Evolutionary conservation across 2,888 invertebrate species (phyloP).

Genomic region (Chymomyza amoena): DNA sequence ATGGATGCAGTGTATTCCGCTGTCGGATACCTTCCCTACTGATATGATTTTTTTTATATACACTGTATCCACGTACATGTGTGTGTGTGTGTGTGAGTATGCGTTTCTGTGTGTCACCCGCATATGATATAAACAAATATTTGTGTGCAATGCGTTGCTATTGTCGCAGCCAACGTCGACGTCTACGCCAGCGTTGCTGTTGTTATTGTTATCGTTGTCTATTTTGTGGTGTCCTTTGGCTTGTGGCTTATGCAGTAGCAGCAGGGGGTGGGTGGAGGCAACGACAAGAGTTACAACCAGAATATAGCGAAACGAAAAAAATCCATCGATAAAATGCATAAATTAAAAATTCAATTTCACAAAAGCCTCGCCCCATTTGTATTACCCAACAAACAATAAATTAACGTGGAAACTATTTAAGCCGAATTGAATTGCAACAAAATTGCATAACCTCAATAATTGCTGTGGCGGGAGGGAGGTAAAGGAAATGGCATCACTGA

Average conservation of each 20-base stretch:
- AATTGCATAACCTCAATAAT: neutral
- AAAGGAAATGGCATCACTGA: neutral
- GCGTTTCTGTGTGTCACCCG: conserved; percentile 30
- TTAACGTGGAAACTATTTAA: neutral
- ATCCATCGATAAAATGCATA: conserved; percentile 41
- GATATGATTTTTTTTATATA: too few relatives aligned
- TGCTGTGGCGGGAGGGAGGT: neutral
- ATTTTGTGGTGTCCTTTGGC: conserved; percentile 12
- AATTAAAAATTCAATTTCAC: conserved; percentile 54
- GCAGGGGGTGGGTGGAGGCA: neutral
- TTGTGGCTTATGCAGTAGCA: conserved; percentile 14
- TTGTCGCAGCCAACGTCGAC: conserved; percentile 22
- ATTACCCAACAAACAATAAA: neutral
- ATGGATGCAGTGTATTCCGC: conserved; percentile 13
- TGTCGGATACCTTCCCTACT: neutral
- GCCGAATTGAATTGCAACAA: neutral
- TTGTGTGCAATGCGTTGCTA: conserved; percentile 52
- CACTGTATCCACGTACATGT: too few relatives aligned
- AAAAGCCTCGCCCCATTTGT: conserved; percentile 26
- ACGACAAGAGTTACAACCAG: neutral
- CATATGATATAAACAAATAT: conserved; percentile 66
- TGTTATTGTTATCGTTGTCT: conserved; percentile 21
- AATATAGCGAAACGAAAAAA: conserved; percentile 16
- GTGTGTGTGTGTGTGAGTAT: conserved; percentile 38
- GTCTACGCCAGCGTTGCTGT: neutral